phyloP scores from a whole-genome alignment of 1,140 invertebrate species.

The Trachymyrmex septentrionalis region DNA sequence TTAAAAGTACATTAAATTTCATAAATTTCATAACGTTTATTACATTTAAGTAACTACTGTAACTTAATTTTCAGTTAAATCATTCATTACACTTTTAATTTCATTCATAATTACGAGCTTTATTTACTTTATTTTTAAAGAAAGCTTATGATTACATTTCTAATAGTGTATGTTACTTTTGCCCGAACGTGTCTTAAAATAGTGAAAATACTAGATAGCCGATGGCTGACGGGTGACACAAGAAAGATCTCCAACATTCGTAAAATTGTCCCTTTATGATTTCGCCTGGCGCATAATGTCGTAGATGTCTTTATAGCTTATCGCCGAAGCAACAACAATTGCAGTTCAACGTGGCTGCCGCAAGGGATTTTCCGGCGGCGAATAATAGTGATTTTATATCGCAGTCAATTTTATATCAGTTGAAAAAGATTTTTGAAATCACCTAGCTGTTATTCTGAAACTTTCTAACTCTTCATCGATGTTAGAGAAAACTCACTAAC shows the following conservation, averaged over 20 bases:
- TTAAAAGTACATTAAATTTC: no score
- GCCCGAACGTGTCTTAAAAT: neutral
- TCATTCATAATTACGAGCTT: no score
- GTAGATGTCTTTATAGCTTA: slow-evolving; percentile 83
- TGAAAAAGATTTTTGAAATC: slow-evolving; percentile 11
- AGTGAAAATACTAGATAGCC: slow-evolving; percentile 11
- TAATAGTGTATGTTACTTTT: no score
- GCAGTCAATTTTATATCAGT: no score
- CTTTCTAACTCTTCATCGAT: slow-evolving; percentile 15
- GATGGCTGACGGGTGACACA: neutral
- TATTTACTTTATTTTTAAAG: no score
- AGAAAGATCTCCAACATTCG: slow-evolving; percentile 70
- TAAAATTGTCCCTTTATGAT: slow-evolving; percentile 85
- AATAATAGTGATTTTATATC: slow-evolving; percentile 51
- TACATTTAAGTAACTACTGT: no score
- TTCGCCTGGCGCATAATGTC: slow-evolving; percentile 80
- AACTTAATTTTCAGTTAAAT: no score
- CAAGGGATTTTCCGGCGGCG: neutral
- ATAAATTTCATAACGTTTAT: no score
- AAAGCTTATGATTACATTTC: no score
- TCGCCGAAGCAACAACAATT: slow-evolving; percentile 48
- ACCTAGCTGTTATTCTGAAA: neutral
- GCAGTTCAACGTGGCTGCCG: slow-evolving; percentile 23
- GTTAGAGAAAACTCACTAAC: neutral
- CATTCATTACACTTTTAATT: no score